These are phyloP conservation scores for Helobdella robusta DNA, from an alignment of 2,888 invertebrate species.

Conservation along the genomic window DNA sequence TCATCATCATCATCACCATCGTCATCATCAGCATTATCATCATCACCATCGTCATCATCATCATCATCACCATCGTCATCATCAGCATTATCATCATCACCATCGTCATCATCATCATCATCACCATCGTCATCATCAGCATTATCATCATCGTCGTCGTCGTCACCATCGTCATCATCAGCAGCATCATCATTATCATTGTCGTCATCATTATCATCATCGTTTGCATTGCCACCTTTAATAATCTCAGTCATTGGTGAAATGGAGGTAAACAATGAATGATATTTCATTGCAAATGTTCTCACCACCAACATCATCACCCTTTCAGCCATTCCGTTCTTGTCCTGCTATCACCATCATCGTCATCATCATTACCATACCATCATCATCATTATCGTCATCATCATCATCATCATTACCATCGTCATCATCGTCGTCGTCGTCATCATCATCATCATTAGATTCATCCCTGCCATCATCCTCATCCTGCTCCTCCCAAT, in stretches of 20 bases:
- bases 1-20: slow-evolving; percentile 21
- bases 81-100: slow-evolving; percentile 22
- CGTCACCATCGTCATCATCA: background rate
- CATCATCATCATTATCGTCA: slow-evolving; percentile 19
- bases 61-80: slow-evolving; percentile 22
- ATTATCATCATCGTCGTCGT: background rate
- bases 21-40: slow-evolving; percentile 19
- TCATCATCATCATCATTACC: slow-evolving; percentile 11
- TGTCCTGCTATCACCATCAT: slow-evolving; percentile 8
- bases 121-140: slow-evolving; percentile 22
- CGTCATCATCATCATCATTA: background rate
- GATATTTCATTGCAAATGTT: background rate
- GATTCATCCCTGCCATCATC: background rate
- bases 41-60: slow-evolving; percentile 14
- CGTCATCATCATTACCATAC: slow-evolving; percentile 12
- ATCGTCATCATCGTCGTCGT: slow-evolving; percentile 16
- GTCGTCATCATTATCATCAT: background rate
- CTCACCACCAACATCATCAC: slow-evolving; percentile 8
- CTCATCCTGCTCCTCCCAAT: background rate
- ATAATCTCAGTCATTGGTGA: too few relatives aligned
- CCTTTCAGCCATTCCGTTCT: too few relatives aligned
- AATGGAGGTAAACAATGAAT: too few relatives aligned
- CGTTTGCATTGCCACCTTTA: too few relatives aligned
- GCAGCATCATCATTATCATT: background rate
- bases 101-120: slow-evolving; percentile 21